phyloP scores from a whole-genome alignment of 2,797 vertebrate genomes.

The Pseudochirops cupreus region DNA sequence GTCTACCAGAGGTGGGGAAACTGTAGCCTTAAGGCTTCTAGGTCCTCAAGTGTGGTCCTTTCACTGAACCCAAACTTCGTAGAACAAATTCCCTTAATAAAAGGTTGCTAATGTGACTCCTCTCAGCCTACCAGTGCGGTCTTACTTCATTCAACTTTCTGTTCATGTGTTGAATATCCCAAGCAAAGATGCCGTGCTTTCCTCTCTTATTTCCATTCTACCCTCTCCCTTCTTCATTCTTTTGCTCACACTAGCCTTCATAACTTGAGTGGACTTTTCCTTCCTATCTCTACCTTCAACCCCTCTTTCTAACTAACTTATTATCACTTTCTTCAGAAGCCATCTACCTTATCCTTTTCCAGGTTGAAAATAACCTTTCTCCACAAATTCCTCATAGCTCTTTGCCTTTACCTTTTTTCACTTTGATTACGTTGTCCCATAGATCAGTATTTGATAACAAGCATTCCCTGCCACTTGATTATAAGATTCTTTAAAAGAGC shows the following conservation, averaged over 20 bases:
- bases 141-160: background rate
- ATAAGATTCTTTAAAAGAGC: background rate
- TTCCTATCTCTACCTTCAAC: background rate
- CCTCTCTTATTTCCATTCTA: background rate
- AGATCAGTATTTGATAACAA: background rate
- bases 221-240: background rate
- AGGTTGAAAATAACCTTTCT: background rate
- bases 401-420: background rate
- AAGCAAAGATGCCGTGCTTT: background rate
- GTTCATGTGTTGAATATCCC: background rate
- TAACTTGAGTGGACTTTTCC: background rate
- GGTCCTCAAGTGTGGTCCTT: no score
- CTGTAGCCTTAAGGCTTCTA: no score
- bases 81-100: no score
- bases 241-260: background rate
- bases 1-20: background rate
- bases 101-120: background rate
- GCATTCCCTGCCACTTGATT: background rate
- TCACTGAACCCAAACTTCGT: no score
- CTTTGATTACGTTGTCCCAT: background rate
- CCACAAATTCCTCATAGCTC: background rate
- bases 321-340: background rate
- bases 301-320: background rate
- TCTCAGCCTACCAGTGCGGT: background rate
- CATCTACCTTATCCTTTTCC: background rate